Base-by-base conservation (phyloP, 2,113 vertebrate genomes). In the Lagopus leucura region DNA sequence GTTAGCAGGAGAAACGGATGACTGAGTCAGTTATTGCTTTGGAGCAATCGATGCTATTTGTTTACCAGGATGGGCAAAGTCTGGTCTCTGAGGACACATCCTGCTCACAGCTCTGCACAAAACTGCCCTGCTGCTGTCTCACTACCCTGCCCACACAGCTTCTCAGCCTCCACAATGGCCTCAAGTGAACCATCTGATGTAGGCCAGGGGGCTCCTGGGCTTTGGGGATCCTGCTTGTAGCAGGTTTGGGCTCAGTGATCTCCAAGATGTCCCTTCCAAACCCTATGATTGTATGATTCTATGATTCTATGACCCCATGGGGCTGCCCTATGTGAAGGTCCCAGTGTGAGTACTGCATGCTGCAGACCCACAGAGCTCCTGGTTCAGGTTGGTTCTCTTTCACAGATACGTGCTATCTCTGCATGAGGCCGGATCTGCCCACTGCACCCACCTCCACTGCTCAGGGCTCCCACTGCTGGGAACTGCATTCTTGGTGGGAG, bases 51-150 rank as follows among this genome's bases (percentile, higher is more conserved):
- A 32, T 64, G 86, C 25, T 81, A 48, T 91, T 93, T 95, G 93
- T 95, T 96, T 92, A 90, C 57, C 38, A 48, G 69, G 42, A 81
- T 28, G 92, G 90, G 76, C 83, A 96, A 96, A 96, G 90, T 95
- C 76, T 92, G 10, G 38, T 74, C 57, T 77, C 55, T 57, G 38
- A 15, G 34, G 55, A 48, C 66, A 55, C 48, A 15, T 64, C 24
- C 45, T 34, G 67, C 52, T 87, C 76, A 27, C 54, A 65, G 30
- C 9, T 92, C 66, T 55, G 73, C 36, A 19, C 17, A 48, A 79
- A 17, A 10, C 54, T 42, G 21, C 54, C 75, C 67, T 21, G 40
- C 11, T 57, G 45, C 40, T n/a, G 20, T 25, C 63, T 87, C 11
- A 5, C 10, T 71, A 38, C 43, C 8, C 7, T 87, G 55, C 74